These are phyloP conservation scores for Hecatera dysodea DNA, from an alignment of 2,888 invertebrate genomes.

Conservation along the genomic window DNA sequence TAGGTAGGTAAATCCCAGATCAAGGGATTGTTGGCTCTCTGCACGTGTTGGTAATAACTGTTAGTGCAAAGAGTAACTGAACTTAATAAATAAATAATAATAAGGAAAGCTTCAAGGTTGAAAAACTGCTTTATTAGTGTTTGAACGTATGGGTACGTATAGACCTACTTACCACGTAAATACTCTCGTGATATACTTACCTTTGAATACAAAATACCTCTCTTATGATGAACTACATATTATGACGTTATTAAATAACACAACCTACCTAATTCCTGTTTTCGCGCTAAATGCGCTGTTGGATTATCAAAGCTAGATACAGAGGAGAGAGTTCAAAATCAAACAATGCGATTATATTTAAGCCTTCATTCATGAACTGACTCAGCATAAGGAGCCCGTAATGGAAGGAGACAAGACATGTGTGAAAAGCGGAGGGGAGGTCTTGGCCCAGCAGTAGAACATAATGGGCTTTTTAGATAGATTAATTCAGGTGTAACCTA, in stretches of 20 bases:
- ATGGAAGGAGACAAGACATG: neutral
- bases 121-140: neutral
- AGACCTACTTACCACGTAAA: neutral
- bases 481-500: neutral
- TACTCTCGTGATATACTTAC: neutral
- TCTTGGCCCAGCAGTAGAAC: neutral
- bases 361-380: neutral
- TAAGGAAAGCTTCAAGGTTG: too few species aligned
- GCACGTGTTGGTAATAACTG: too few species aligned
- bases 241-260: neutral
- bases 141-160: neutral
- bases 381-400: neutral
- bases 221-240: neutral
- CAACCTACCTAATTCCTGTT: neutral
- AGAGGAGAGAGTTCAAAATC: neutral
- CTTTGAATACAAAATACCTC: too few species aligned
- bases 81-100: too few species aligned
- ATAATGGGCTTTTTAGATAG: neutral
- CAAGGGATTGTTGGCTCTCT: too few species aligned
- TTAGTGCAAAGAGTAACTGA: too few species aligned
- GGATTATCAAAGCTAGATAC: neutral
- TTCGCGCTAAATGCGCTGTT: neutral
- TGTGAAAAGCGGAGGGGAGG: neutral
- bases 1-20: too few species aligned
- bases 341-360: neutral